phyloP scores from a whole-genome alignment of 2,797 vertebrate species.

The Chanos chanos region DNA sequence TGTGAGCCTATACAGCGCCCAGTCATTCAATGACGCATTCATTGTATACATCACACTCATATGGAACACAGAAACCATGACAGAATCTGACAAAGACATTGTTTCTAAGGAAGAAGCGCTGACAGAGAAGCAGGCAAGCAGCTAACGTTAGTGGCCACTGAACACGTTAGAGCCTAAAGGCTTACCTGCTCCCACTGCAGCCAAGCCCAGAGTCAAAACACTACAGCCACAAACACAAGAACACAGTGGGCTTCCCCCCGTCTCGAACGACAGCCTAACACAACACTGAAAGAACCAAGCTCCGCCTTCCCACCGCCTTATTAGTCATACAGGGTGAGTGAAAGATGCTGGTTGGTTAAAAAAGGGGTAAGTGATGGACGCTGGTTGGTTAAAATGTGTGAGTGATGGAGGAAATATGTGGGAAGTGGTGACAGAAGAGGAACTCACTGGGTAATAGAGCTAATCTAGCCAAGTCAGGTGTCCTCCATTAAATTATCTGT shows the following conservation, averaged over 20 bases:
- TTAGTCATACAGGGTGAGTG: constrained; percentile 30
- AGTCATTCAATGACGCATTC: too few relatives aligned
- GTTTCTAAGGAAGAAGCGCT: background rate
- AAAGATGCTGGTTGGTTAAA: background rate
- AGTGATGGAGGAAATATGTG: constrained; percentile 35
- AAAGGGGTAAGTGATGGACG: constrained; percentile 23
- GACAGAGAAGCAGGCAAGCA: constrained; percentile 19
- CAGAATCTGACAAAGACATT: background rate
- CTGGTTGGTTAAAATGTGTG: constrained; percentile 37
- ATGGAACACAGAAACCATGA: background rate
- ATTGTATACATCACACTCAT: background rate
- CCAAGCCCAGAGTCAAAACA: constrained; percentile 37
- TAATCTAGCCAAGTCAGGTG: too few relatives aligned
- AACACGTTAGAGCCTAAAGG: constrained; percentile 22
- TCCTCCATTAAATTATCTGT: too few relatives aligned
- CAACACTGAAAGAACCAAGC: constrained; percentile 15
- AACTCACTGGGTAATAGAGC: constrained; percentile 28
- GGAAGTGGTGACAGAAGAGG: constrained; percentile 25
- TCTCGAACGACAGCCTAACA: constrained; percentile 18
- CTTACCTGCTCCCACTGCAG: constrained; percentile 46
- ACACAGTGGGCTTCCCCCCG: constrained; percentile 14
- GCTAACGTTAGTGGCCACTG: constrained; percentile 6
- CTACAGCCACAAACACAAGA: constrained; percentile 38
- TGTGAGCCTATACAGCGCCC: background rate
- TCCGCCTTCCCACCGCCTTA: constrained; percentile 24